Base-by-base conservation (phyloP, 2,888 invertebrate species). In the Hirtodrosophila trivittata region DNA sequence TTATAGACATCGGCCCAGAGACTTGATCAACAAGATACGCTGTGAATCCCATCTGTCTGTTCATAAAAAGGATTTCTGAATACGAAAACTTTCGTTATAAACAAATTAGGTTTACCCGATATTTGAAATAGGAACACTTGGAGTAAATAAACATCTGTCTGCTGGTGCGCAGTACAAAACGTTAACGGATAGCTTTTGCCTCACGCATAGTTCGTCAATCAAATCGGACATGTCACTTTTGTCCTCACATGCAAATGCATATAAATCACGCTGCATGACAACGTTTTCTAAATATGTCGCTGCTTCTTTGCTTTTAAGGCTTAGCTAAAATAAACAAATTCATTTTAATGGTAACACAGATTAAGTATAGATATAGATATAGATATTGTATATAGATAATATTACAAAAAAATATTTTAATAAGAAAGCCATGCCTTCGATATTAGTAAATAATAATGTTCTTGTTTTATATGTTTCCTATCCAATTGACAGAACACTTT, bases 201-300 rank as follows among this genome's bases (percentile, higher is more conserved):
- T 89, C 1, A 84, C 80, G 46, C 82, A 87, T 50, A 95, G 88
- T 43, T 92, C 92, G 13, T 91, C 90, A 18, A 96, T 91, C 42
- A 98, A 93, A 13, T 92, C 86, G 77, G 95, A 95, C 93, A 97
- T 94, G 80, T 98, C 98, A 0, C 92, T 91, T 32, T 93, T 94
- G 55, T 94, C 92, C 75, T 96, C 96, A 88, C 97, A 98, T 0
- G 96, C 94, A 89, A 98, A 98, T 0, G 97, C 96, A 0, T 94
- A 89, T 51, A 97, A 90, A 88, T 98, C 98, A 0, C 94, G 92
- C 0, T 91, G 86, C 0, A 93, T 86, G 0, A 98, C 93, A 0
- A 94, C 92, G 47, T 93, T 93, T 89, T 98, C 98, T 1, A 98
- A 90, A 89, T 95, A 97, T 41, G 94, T 94, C 0, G 96, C 93